These are phyloP conservation scores for Pelobates cultripes DNA, from an alignment of 2,797 vertebrate species.

Conservation along the genomic window DNA sequence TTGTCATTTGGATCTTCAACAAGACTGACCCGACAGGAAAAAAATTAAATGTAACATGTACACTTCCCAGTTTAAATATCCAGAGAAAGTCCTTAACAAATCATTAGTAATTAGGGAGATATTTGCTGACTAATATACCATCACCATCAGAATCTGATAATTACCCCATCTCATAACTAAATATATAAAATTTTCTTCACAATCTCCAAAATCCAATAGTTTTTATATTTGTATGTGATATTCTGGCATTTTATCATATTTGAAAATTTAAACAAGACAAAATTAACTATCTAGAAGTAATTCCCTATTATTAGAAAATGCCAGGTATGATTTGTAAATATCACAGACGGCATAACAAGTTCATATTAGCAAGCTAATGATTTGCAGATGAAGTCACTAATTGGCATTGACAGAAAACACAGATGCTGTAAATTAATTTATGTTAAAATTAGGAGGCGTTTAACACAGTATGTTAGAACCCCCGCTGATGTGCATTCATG, in stretches of 20 bases:
- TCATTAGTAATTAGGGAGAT: too few species aligned
- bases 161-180: too few species aligned
- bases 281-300: not conserved
- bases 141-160: too few species aligned
- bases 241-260: not conserved
- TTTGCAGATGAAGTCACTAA: conserved; percentile 43
- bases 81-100: too few species aligned
- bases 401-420: conserved; percentile 47
- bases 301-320: conserved; percentile 11
- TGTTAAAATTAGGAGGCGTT: conserved; percentile 48
- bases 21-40: too few species aligned
- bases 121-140: too few species aligned
- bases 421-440: conserved; percentile 50
- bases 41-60: too few species aligned
- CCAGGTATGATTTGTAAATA: conserved; percentile 14
- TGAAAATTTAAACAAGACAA: not conserved
- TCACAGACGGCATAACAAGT: conserved; percentile 5
- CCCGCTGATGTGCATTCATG: conserved; percentile 31
- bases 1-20: too few species aligned
- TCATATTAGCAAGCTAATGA: conserved; percentile 46
- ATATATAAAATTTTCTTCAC: not conserved
- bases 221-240: not conserved
- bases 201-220: not conserved
- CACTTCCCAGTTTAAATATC: too few species aligned
- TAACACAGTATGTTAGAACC: conserved; percentile 40